Evolutionary conservation across 2,113 vertebrate genomes (phyloP).

Genomic region (Diphyllodes magnificus): DNA sequence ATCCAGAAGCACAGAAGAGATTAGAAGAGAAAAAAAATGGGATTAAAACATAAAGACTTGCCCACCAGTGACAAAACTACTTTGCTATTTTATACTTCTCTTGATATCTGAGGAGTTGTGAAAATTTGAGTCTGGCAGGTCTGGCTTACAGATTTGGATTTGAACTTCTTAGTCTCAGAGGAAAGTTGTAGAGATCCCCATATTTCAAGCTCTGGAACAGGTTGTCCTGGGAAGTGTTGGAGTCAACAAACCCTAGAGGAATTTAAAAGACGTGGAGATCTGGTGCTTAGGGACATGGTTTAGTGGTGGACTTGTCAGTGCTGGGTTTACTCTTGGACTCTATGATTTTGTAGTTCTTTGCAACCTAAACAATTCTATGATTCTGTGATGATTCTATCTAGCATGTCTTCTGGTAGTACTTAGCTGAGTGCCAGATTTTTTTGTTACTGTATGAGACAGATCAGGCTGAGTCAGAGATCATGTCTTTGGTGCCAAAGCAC

Average conservation of each 20-base stretch:
- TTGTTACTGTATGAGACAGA: neutral
- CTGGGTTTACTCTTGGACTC: neutral
- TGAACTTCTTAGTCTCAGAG: neutral
- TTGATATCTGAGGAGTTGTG: neutral
- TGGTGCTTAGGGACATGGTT: neutral
- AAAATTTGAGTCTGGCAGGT: neutral
- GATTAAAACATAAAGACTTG: neutral
- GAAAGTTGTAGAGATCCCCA: neutral
- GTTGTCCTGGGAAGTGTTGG: neutral
- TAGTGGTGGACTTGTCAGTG: neutral
- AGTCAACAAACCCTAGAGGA: neutral
- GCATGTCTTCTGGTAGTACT: neutral
- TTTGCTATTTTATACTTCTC: neutral
- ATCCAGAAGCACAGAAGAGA: neutral
- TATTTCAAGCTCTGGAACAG: neutral
- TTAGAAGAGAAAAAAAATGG: neutral
- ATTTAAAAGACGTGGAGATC: neutral
- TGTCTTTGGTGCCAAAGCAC: neutral
- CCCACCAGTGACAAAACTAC: accelerated
- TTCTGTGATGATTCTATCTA: neutral
- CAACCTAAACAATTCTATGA: neutral
- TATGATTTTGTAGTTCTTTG: neutral
- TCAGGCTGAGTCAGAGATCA: neutral
- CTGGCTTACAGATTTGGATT: neutral
- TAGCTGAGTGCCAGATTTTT: neutral